Base-by-base conservation (phyloP, 2,797 vertebrate genomes). In the Myotis pilosus region DNA sequence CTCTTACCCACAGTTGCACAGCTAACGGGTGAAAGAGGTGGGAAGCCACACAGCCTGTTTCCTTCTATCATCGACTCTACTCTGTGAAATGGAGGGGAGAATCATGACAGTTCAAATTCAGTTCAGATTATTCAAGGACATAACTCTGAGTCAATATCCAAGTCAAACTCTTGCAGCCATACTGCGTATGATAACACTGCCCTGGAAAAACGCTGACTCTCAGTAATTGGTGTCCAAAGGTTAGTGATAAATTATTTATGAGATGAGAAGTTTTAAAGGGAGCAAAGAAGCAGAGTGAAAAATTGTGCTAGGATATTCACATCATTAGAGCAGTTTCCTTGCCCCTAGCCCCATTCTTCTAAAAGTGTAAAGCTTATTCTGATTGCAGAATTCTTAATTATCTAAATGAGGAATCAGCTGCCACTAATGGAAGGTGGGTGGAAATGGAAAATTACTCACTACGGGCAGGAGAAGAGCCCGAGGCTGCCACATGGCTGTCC, bases 231-330 rank as follows among this genome's bases (percentile, higher is more conserved):
- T 81, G 80, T 62, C 74, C 51, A 75, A 79, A 89, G 15, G 28
- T 88, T 92, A 60, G 69, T 68, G 72, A 96, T 95, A 94, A 89
- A 96, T 97, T 94, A 97, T 97, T 95, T 93, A 97, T 91, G 66
- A 38, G 64, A 72, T 51, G 57, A 90, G 36, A 88, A 38, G 6
- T 44, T 93, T 95, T 75, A 91, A 85, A 92, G 23, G 83, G 30
- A 62, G 51, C 60, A 62, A 51, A 47, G 47, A 80, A 80, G 30
- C 20, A 62, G 44, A 85, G 66, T 38, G 19, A 30, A 93, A 92
- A 89, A 87, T 6, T 53, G 17, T 76, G 28, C 13, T 85, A 44
- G 41, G 49, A 86, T 92, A 81, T 62, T 93, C 69, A 55, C 68
- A 87, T 94, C 72, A 85, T 81, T 71, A 93, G 68, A 95, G 23